Evolutionary conservation across 37 sponge, comb jelly and placozoan species (phyloP), one percentile per base, ranked within the genome.

Genomic region (Tethya wilhelma): DNA sequence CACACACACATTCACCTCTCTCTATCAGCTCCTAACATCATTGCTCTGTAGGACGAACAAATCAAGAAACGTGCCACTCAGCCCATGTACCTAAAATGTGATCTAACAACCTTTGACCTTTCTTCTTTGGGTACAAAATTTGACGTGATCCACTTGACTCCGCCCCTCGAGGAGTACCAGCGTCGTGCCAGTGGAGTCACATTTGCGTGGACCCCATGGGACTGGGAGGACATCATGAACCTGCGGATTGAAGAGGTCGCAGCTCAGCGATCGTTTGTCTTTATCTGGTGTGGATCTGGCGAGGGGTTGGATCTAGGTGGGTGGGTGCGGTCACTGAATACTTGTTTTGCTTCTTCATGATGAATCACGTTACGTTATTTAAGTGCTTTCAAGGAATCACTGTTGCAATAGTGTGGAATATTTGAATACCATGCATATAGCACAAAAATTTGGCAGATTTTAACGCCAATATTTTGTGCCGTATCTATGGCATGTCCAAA

Each of bases 131-230:
- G 86, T 19, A 40, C 83, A 19, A 86, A 92, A 64, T 97, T 97
- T 79, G 98, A 97, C 77, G 95, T 97, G 55, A 92, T 97, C 30
- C 78, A 72, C 45, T 75, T 97, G 4, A 88, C 91, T 40, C 98
- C 98, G 17, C 98, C 98, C 0, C 91, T 97, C 44, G 98, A 97
- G 85, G 95, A 97, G 77, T 97, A 94, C 79, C 90, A 91, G 77
- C 69, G 93, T 0, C 78, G 91, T 11, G 90, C 88, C 59, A 81
- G 90, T 53, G 98, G 98, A 19, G 69, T 90, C 42, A 67, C 62
- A 30, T 94, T 90, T 69, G 43, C 34, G 55, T 85, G 86, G 71
- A 56, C 62, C 17, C 90, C 92, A 22, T 94, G 93, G 95, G 91
- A 89, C 40, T 97, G 94, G 86, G 93, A 97, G 62, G 97, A 97